phyloP scores from a whole-genome alignment of 1,140 invertebrate species.

The Venturia canescens region DNA sequence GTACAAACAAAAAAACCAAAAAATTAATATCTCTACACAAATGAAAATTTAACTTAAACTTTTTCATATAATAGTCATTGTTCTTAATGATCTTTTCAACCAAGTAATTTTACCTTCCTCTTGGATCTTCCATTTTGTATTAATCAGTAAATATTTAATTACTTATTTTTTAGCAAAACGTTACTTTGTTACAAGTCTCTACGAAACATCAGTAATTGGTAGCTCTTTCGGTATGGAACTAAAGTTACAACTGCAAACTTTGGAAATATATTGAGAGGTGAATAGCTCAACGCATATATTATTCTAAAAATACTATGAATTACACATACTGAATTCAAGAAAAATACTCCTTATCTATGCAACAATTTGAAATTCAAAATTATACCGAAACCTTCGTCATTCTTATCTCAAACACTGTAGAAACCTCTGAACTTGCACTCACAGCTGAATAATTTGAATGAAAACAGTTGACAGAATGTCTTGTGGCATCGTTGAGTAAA shows the following conservation, averaged over 20 bases:
- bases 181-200: no score
- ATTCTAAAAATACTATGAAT: background rate
- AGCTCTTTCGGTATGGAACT: background rate
- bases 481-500: no score
- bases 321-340: background rate
- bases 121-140: no score
- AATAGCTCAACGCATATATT: background rate
- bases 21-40: background rate
- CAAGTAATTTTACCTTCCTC: no score
- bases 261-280: background rate
- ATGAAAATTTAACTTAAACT: background rate
- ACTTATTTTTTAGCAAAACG: no score
- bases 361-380: background rate
- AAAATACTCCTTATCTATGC: background rate
- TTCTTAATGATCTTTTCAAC: no score
- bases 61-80: no score
- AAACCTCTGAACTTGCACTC: background rate
- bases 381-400: background rate
- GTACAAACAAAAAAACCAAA: constrained; percentile 18
- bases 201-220: background rate
- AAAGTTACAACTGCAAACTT: background rate
- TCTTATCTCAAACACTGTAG: background rate
- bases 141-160: no score
- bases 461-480: background rate
- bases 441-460: background rate